Conservation (phyloP, 2,888 invertebrate genomes). For the Syritta pipiens region DNA sequence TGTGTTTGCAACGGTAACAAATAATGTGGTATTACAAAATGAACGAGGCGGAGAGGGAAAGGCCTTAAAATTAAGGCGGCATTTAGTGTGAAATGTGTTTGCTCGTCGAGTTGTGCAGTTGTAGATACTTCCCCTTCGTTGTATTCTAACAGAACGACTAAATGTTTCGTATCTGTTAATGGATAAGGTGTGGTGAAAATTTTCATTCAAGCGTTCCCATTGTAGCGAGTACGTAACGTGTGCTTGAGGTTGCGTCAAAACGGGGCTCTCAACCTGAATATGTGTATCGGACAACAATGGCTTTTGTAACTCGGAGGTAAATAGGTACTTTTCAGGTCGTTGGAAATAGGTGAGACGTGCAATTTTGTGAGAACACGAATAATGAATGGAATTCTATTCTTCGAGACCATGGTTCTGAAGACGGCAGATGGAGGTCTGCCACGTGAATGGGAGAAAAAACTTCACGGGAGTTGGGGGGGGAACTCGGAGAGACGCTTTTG, state of each 20-base stretch:
- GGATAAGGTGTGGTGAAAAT: slow-evolving; percentile 47
- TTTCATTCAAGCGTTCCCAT: slow-evolving; percentile 33
- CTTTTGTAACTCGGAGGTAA: slow-evolving; percentile 4
- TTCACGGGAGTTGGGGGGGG: too few relatives aligned
- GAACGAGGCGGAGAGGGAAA: too few relatives aligned
- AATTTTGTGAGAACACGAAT: slow-evolving; percentile 36
- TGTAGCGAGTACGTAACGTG: slow-evolving; percentile 8
- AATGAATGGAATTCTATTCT: slow-evolving; percentile 33
- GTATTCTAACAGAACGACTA: slow-evolving; percentile 28
- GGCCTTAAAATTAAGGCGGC: too few relatives aligned
- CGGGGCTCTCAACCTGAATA: slow-evolving; percentile 14
- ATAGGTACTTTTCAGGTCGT: slow-evolving; percentile 20
- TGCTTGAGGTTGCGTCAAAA: slow-evolving; percentile 15
- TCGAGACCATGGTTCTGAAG: too few relatives aligned
- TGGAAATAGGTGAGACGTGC: slow-evolving; percentile 43
- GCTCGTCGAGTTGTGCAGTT: background rate
- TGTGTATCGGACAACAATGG: slow-evolving; percentile 35
- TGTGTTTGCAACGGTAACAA: slow-evolving; percentile 53
- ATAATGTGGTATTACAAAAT: slow-evolving; percentile 4
- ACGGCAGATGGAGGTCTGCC: too few relatives aligned
- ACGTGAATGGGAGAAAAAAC: too few relatives aligned
- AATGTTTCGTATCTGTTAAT: slow-evolving; percentile 51
- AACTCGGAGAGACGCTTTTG: too few relatives aligned
- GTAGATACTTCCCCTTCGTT: background rate
- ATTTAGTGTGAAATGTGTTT: too few relatives aligned